These are phyloP conservation scores for Luperina nickerlii DNA, from an alignment of 2,888 invertebrate genomes.

Conservation along the genomic window DNA sequence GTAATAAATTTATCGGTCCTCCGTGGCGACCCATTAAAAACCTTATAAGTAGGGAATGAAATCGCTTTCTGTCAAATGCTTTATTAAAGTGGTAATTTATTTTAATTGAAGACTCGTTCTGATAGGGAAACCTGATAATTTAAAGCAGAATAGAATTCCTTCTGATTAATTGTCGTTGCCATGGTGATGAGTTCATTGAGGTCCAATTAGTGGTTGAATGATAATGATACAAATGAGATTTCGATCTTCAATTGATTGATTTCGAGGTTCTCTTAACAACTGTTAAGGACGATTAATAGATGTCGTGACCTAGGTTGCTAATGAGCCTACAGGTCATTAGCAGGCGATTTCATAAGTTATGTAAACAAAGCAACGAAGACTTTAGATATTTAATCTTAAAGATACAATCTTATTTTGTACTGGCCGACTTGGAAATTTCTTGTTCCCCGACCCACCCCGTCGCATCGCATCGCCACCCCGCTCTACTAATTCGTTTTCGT, in stretches of 20 bases:
- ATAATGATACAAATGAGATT: slow-evolving; percentile 2
- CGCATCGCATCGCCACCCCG: too few relatives aligned
- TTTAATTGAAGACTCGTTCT: slow-evolving; percentile 29
- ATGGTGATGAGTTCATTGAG: neutral
- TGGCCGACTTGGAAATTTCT: too few relatives aligned
- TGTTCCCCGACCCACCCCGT: too few relatives aligned
- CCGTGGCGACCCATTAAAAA: slow-evolving; percentile 55
- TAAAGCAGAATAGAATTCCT: neutral
- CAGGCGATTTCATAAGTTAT: too few relatives aligned
- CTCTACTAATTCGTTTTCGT: too few relatives aligned
- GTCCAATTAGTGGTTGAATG: slow-evolving; percentile 29
- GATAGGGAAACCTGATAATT: slow-evolving; percentile 12
- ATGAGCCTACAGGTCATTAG: too few relatives aligned
- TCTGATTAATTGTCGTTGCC: slow-evolving; percentile 25
- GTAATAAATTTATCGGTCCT: slow-evolving; percentile 48
- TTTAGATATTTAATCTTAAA: too few relatives aligned
- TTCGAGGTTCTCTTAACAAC: neutral
- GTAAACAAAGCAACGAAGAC: too few relatives aligned
- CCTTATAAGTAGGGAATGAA: slow-evolving; percentile 58
- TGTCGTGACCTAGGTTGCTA: neutral
- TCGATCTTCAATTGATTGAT: slow-evolving; percentile 2
- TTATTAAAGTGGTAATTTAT: slow-evolving; percentile 39
- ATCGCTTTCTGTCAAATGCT: slow-evolving; percentile 56
- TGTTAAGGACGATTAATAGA: neutral
- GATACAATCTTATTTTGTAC: too few relatives aligned